Conservation (phyloP, 2,888 invertebrate species). For the Stramonita haemastoma region DNA sequence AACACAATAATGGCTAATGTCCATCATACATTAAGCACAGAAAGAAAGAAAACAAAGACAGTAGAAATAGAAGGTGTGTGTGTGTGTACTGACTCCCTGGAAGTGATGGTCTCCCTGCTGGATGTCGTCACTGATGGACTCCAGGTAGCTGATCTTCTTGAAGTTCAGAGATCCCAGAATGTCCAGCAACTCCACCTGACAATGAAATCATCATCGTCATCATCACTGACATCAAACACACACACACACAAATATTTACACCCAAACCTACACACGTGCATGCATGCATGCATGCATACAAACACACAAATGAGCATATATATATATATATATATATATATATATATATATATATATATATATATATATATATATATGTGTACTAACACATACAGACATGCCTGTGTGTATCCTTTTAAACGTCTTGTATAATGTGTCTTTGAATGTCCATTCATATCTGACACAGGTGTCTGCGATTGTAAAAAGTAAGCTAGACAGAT, state of each 20-base stretch:
- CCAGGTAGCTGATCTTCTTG: conserved; percentile 81
- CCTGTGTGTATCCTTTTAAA: too few relatives aligned
- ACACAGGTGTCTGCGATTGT: too few relatives aligned
- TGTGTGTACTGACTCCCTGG: conserved; percentile 66
- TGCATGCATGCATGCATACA: not conserved
- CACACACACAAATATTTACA: not conserved
- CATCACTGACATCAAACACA: not conserved
- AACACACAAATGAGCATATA: not conserved
- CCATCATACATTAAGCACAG: not conserved
- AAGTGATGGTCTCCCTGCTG: conserved; percentile 62
- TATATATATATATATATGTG: too few relatives aligned
- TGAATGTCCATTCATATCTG: too few relatives aligned
- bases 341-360: too few relatives aligned
- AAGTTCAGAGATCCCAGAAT: conserved; percentile 82
- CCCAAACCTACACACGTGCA: not conserved
- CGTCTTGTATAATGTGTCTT: too few relatives aligned
- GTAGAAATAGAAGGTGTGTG: not conserved
- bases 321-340: not conserved
- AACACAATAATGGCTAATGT: too few relatives aligned
- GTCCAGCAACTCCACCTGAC: conserved; percentile 83
- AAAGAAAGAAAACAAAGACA: not conserved
- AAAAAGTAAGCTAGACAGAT: too few relatives aligned
- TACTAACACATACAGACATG: too few relatives aligned
- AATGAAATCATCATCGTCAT: conserved; percentile 37
- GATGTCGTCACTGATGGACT: conserved; percentile 67